A percentile compares a stretch with the other conserved stretches of the same genome.
phyloP scores from a whole-genome alignment of 2,888 invertebrate genomes.

The Drosophila pegasa region DNA sequence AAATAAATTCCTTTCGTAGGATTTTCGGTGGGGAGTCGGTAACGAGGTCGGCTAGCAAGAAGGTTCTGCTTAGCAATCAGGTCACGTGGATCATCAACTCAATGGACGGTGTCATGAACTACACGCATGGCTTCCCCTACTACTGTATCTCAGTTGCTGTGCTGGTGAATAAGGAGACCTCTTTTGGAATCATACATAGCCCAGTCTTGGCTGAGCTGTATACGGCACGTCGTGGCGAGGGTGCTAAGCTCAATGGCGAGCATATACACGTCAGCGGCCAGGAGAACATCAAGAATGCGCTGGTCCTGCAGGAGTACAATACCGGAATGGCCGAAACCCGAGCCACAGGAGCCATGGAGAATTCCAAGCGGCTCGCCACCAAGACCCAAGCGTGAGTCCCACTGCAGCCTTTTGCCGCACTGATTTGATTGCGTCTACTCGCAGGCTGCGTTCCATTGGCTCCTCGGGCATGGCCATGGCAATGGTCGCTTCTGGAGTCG shows the following conservation, averaged over 20 bases:
- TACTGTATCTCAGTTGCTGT: conserved; percentile 68
- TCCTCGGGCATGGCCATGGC: conserved; percentile 97
- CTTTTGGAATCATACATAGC: conserved; percentile 61
- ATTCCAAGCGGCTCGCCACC: conserved; percentile 88
- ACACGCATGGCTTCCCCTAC: conserved; percentile 65
- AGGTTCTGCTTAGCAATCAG: conserved; percentile 42
- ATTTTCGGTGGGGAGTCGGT: conserved; percentile 54
- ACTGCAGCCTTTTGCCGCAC: neutral
- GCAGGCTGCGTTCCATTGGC: conserved; percentile 92
- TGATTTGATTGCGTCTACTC: neutral
- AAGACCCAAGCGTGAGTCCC: conserved; percentile 89
- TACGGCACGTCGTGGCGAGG: conserved; percentile 45
- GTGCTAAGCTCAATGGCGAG: conserved; percentile 46
- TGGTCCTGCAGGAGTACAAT: conserved; percentile 62
- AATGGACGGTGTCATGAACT: conserved; percentile 70
- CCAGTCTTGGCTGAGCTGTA: conserved; percentile 55
- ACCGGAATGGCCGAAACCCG: conserved; percentile 31
- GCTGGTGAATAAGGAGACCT: conserved; percentile 32
- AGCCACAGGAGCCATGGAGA: conserved; percentile 87
- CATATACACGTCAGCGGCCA: conserved; percentile 41
- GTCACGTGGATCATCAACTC: conserved; percentile 69
- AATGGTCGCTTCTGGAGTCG: conserved; percentile 95
- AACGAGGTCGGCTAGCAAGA: neutral
- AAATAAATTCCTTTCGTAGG: too few relatives aligned
- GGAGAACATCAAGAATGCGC: conserved; percentile 29